These are phyloP conservation scores for Nomada ruficornis DNA, from an alignment of 2,888 invertebrate species.

Conservation along the genomic window DNA sequence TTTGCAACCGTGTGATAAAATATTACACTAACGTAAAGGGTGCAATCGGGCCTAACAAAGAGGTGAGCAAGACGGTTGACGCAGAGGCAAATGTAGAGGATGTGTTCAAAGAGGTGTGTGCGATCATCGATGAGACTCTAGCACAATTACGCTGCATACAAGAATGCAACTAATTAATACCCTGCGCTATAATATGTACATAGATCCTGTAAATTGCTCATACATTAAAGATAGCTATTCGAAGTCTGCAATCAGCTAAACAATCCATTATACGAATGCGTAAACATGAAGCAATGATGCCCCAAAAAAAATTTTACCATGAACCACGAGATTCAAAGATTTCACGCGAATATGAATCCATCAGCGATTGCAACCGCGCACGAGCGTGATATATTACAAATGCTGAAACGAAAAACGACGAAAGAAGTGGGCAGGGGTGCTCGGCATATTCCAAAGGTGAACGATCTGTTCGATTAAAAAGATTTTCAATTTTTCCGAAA, in stretches of 20 bases:
- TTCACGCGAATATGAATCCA: not conserved
- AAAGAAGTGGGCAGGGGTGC: not conserved
- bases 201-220: not conserved
- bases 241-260: no score
- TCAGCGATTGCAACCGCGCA: no score
- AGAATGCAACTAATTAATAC: no score
- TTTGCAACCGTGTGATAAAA: constrained; percentile 32
- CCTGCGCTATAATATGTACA: not conserved
- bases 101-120: constrained; percentile 4
- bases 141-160: not conserved
- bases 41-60: constrained; percentile 23
- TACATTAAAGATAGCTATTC: not conserved
- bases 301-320: not conserved
- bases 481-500: constrained; percentile 64
- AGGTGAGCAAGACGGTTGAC: constrained; percentile 22
- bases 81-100: constrained; percentile 1
- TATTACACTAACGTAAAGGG: constrained; percentile 18
- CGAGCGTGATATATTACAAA: constrained; percentile 10
- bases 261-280: no score
- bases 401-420: constrained; percentile 6
- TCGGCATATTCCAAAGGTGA: constrained; percentile 32
- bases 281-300: no score
- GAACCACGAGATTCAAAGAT: not conserved
- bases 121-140: constrained; percentile 1
- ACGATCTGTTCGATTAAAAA: constrained; percentile 47